Evolutionary conservation across 2,797 vertebrate species (phyloP).

Genomic region (Phataginus tetradactyla): DNA sequence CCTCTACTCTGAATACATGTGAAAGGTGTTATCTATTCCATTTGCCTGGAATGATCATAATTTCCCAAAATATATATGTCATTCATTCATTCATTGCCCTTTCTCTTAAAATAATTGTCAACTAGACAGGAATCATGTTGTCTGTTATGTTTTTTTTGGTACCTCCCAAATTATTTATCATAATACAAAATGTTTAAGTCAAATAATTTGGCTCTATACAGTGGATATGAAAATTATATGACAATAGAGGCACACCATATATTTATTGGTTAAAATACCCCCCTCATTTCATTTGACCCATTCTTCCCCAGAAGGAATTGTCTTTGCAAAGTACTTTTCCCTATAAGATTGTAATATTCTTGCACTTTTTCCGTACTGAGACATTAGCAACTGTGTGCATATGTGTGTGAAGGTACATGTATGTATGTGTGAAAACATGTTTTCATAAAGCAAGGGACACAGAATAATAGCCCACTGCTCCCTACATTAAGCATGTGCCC

Average conservation of each 20-base stretch:
- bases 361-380: neutral
- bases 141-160: neutral
- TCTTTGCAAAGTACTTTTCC: neutral
- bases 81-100: neutral
- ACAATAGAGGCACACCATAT: neutral
- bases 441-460: neutral
- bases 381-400: neutral
- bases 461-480: neutral
- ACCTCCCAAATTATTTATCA: neutral
- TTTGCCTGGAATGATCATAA: neutral
- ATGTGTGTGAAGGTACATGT: neutral
- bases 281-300: neutral
- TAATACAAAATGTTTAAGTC: neutral
- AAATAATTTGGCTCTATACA: neutral
- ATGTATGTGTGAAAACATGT: neutral
- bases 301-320: neutral
- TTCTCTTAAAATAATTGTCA: conserved; percentile 15
- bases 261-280: neutral
- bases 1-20: neutral
- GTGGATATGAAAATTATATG: neutral
- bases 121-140: neutral
- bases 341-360: neutral
- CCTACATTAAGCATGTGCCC: neutral
- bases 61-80: neutral
- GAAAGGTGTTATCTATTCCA: neutral